Evolutionary conservation across 30 jellyfish, hydroid and myxozoan genomes (phyloP), one percentile per base, ranked within the genome.

Genomic region (Pelagia noctiluca): DNA sequence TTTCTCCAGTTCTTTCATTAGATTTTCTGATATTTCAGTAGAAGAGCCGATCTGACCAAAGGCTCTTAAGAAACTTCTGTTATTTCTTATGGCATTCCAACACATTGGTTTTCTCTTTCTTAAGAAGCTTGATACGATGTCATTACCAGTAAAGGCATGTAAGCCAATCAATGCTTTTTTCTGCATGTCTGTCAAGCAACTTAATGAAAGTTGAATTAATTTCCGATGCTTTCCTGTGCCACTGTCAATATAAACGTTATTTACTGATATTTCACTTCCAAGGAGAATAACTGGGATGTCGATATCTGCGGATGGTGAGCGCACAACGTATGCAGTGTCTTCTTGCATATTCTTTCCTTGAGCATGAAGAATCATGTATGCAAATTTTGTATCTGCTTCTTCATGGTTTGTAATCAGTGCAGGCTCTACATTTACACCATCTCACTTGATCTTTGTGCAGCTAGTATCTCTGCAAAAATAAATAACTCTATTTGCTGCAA

Each of bases 301-400:
- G 49, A 34, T 63, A 63, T 63, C 77, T 25, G 52, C 77, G 19
- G 77, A 63, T 28, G 77, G 57, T 34, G 77, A 63, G 49, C 77
- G 86, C 75, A 52, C 57, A 75, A 52, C 86, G 73, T 47, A 75
- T 23, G 86, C 86, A 49, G 86, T 50, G 35, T 61, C 75, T 75
- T 60, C 86, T 75, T 75, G 64, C 75, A 33, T 50, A 75, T 75
- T 75, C 76, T 75, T 75, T 75, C 47, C 62, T 62, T 33, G 63
- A 1, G 86, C 75, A 75, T 75, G 86, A 32, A 26, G 86, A 75
- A 75, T 75, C 86, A 75, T 75, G 54, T 75, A 75, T 75, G 86
- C 83, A 34, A 71, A 49, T 71, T 71, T 71, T 35, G 83, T 75
- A 75, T 75, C 86, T 36, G 86, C 86, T 24, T 72, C 84, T 72